phyloP scores from a whole-genome alignment of 2,113 vertebrate species.

The Xerus inauris region DNA sequence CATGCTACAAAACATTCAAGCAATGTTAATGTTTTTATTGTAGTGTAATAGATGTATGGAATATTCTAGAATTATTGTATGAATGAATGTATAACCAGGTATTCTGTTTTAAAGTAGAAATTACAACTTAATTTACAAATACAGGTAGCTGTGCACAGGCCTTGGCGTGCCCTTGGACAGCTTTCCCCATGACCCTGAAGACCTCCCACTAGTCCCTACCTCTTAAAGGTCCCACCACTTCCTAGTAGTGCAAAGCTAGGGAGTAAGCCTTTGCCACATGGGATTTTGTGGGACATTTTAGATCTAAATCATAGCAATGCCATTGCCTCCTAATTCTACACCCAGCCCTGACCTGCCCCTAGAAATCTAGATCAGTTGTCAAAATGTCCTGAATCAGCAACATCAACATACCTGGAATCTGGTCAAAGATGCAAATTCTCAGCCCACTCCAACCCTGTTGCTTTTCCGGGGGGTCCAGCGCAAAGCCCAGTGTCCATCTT shows the following conservation, averaged over 20 bases:
- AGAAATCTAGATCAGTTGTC: not conserved
- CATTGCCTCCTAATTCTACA: not conserved
- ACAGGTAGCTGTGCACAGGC: not conserved
- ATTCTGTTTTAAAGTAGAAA: slow-evolving; percentile 25
- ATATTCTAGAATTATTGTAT: slow-evolving; percentile 17
- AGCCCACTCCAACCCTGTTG: not conserved
- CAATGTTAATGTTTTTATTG: not conserved
- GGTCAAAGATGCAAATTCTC: not conserved
- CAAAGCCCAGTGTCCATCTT: not conserved
- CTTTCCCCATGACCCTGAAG: not conserved
- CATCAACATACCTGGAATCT: not conserved
- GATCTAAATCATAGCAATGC: not conserved
- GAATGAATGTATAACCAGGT: not conserved
- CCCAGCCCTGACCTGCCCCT: not conserved
- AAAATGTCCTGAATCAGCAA: not conserved
- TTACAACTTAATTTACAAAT: not conserved
- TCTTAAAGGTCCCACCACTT: too few relatives aligned
- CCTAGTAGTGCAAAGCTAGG: too few relatives aligned
- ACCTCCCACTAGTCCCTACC: too few relatives aligned
- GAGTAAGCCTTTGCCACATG: not conserved
- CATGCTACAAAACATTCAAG: not conserved
- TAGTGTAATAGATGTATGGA: not conserved
- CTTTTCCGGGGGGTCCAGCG: not conserved
- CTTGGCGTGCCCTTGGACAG: not conserved
- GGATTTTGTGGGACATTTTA: not conserved